Base-by-base conservation (phyloP, 1,140 invertebrate genomes). In the Drosophila saltans region DNA sequence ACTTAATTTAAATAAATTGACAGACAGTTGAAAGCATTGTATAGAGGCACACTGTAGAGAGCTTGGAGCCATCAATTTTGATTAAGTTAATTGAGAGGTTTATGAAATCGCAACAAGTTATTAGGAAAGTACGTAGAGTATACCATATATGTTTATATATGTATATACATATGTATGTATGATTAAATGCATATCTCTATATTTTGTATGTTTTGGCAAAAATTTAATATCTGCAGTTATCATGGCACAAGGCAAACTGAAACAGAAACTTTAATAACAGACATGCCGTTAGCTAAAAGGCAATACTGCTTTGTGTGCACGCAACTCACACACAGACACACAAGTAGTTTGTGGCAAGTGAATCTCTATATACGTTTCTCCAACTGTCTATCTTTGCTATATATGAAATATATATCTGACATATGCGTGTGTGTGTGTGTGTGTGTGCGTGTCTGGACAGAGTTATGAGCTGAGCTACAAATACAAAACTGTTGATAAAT, bases 1-100 rank as follows among this genome's bases (percentile, higher is more conserved):
- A 66, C 57, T 76, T 76, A 69, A 82, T 78, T 69, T 69, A 63
- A 81, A 81, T 78, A 78, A 82, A 81, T 81, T 62, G 74, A 33
- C 66, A 45, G 41, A 24, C 30, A 39, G 56, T 43, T 39, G 33
- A 68, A 48, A 21, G 36, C 41, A 21, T 41, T 41, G 45, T 66
- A 52, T 26, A 10, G 26, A 4, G n/a, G 7, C 33, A 0, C 1
- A 8, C 9, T 33, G 39, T 30, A 30, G 11, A 24, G 8, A 9
- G 36, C 62, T 26, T 24, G 28, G 36, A 33, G 28, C 28, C 61
- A 72, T 66, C 59, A 69, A 69, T 69, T 80, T 45, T 76, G 61
- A 80, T 80, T 52, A 76, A 67, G 45, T 67, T 73, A 81, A 77
- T 81, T 60, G 52, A 80, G 72, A 69, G 65, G 39, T 66, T 68